Base-by-base conservation (phyloP, 2,797 vertebrate genomes). In the Kryptolebias ocellatus region DNA sequence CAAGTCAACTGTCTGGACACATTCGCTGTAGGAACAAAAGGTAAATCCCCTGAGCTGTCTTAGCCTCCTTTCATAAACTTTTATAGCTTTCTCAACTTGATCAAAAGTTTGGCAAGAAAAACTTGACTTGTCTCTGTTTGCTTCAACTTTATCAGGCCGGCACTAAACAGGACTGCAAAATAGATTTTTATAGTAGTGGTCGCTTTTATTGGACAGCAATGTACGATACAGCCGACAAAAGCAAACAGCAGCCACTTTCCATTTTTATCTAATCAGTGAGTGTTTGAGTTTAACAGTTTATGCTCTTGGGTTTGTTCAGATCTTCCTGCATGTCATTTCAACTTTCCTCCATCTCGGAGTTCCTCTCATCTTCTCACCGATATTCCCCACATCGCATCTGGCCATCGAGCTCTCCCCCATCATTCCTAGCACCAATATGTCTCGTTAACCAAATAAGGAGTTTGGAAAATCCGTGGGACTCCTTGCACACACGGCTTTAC, bases 381-480 rank as follows among this genome's bases (percentile, higher is more conserved):
- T 44, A 70, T 56, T 46, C 31, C 37, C 53, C 24, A 14, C 42
- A 50, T 57, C 28, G 17, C 37, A 27, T 60, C 39, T 27, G 54
- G 20, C 61, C 79, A 31, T 67, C 69, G 69, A 7, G 0, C 64
- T 54, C 61, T 59, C 73, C 66, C 53, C 53, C 78, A 55, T 62
- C 74, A 75, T 76, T 83, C 72, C 82, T 67, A 70, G 84, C 81
- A 73, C 44, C 53, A 55, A 70, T 52, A 34, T 59, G 69, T 87
- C 81, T 86, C 58, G 57, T 62, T 87, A 72, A 83, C 87, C 89
- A 84, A 91, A 92, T 88, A 91, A 85, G 89, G 87, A 81, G 57
- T 67, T 71, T 77, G 76, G 85, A 88, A 75, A 84, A 83, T 89
- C 84, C 84, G 42, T 16, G 80, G 86, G 76, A 86, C 70, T 87